Conservation (phyloP, 2,888 invertebrate genomes). For the Tetranychus piercei region DNA sequence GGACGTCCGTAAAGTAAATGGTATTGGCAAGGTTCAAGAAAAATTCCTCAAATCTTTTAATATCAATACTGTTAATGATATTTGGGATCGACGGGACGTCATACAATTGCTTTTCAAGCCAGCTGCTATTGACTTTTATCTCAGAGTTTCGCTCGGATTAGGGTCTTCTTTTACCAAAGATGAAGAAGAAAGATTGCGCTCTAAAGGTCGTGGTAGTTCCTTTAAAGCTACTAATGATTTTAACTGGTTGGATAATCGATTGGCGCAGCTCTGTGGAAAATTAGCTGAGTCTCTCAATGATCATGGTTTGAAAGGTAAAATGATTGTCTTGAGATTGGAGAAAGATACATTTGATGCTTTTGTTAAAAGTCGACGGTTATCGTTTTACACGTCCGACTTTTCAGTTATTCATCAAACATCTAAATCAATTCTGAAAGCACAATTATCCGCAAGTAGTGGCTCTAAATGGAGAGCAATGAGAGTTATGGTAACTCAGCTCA, state of each 20-base stretch:
- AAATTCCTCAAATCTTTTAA: constrained; percentile 37
- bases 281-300: constrained; percentile 33
- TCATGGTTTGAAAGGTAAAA: constrained; percentile 33
- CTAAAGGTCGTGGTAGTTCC: constrained; percentile 24
- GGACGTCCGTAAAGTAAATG: constrained; percentile 41
- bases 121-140: constrained; percentile 34
- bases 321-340: constrained; percentile 37
- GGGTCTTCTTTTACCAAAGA: constrained; percentile 28
- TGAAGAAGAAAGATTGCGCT: constrained; percentile 23
- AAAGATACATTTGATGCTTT: constrained; percentile 35
- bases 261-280: constrained; percentile 33
- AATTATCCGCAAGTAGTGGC: constrained; percentile 29
- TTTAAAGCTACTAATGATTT: constrained; percentile 31
- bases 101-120: constrained; percentile 33
- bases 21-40: constrained; percentile 35
- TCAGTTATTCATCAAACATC: constrained; percentile 32
- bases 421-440: constrained; percentile 31
- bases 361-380: constrained; percentile 33
- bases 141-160: constrained; percentile 36
- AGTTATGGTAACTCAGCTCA: background rate
- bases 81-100: constrained; percentile 35
- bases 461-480: background rate
- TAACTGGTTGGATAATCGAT: constrained; percentile 25
- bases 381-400: constrained; percentile 31
- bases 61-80: constrained; percentile 37